phyloP scores from a whole-genome alignment of 2,797 vertebrate species.

The Cygnus olor region DNA sequence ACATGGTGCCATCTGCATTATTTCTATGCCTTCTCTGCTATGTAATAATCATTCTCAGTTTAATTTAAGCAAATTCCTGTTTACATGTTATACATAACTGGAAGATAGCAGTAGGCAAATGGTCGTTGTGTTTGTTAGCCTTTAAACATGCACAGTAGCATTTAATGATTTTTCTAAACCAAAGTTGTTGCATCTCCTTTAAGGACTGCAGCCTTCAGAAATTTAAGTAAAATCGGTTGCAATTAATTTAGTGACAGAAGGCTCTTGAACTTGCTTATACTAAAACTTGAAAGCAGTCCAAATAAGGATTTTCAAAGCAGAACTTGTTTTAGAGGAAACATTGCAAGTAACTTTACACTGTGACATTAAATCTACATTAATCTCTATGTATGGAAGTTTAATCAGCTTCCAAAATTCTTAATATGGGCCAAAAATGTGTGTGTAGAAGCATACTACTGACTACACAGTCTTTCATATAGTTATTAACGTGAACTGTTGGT shows the following conservation, averaged over 20 bases:
- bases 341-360: neutral
- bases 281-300: neutral
- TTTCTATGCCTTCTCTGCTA: neutral
- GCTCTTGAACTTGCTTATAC: neutral
- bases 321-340: neutral
- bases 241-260: neutral
- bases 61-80: neutral
- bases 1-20: neutral
- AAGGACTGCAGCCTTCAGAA: neutral
- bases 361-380: neutral
- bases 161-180: neutral
- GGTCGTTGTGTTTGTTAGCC: neutral
- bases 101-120: neutral
- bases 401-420: neutral
- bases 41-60: neutral
- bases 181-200: neutral
- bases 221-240: neutral
- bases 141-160: neutral
- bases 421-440: neutral
- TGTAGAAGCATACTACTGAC: neutral
- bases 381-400: neutral
- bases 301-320: neutral
- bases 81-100: neutral
- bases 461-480: too few species aligned
- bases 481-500: neutral